Base-by-base conservation (phyloP, 2,888 invertebrate genomes). In the Cetonia aurata region DNA sequence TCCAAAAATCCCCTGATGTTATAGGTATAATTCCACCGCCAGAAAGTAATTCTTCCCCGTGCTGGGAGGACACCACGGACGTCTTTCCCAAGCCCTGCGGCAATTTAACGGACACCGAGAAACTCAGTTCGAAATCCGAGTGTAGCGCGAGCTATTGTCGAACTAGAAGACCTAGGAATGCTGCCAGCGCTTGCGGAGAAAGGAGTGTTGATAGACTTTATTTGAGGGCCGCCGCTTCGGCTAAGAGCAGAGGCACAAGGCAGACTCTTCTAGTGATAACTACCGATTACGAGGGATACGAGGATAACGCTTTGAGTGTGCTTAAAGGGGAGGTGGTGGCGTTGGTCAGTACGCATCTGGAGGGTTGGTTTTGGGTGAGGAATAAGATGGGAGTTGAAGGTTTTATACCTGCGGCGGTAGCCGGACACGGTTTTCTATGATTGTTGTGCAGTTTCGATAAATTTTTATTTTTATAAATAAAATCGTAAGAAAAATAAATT, bases 11-110 rank as follows among this genome's bases (percentile, higher is more conserved):
- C 25, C 4, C 17, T n/a, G 13, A 17, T 13, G 37, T 76, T 76
- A 17, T 31, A 83, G 83, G 83, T 48, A 82, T 83, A 62, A 82
- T 82, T 80, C 84, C 72, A 80, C 88, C 88, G 50, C 82, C 87
- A 71, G 83, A 83, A 66, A 86, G 87, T 3, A 86, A 88, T 73
- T 89, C 89, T 76, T 89, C 90, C 0, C 93, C 90, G 0, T 93
- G 93, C 79, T 94, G 94, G 93, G 94, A 94, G 79, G 92, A 92
- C 77, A 92, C 91, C 76, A 91, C 92, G 0, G 93, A 94, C 82
- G 89, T 94, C 69, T 94, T 93, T 81, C 94, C 94, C 1, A 90
- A 90, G 62, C 94, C 94, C 0, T 90, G 92, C 73, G 93, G 93
- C 13, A 94, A 94, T 82, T 89, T 93, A 85, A 94, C 93, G 0